A percentile compares a stretch with the other conserved stretches of the same genome.
phyloP scores from a whole-genome alignment of 2,113 vertebrate genomes.

The Phylloscopus trochilus region DNA sequence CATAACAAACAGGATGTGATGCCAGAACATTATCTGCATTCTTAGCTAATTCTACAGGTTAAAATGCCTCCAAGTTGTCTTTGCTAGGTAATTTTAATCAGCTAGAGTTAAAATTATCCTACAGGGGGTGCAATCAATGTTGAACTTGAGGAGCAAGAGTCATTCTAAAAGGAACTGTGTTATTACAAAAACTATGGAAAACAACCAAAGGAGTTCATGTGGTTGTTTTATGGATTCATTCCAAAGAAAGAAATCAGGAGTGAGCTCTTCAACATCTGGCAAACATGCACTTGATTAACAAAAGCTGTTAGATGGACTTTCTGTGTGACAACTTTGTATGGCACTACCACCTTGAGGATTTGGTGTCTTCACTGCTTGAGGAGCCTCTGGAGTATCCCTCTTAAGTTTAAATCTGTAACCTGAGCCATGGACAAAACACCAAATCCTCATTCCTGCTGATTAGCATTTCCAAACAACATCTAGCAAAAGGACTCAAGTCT shows the following conservation, averaged over 20 bases:
- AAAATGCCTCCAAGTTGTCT: not conserved
- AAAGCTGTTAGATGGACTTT: not conserved
- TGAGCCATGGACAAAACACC: not conserved
- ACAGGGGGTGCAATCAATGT: not conserved
- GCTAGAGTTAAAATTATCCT: not conserved
- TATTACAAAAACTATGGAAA: not conserved
- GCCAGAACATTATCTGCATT: not conserved
- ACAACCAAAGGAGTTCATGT: not conserved
- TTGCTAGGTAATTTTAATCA: slow-evolving; percentile 14
- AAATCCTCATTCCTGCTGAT: not conserved
- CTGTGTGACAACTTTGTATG: too few species aligned
- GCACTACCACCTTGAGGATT: not conserved
- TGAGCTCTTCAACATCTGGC: not conserved
- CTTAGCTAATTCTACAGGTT: not conserved
- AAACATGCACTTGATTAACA: not conserved
- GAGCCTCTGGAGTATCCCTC: not conserved
- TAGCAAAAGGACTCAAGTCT: not conserved
- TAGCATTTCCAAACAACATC: not conserved
- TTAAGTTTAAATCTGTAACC: not conserved
- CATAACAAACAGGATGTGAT: not conserved
- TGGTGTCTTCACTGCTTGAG: not conserved
- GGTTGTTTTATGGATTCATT: not conserved
- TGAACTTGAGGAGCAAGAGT: not conserved
- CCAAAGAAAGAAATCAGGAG: not conserved
- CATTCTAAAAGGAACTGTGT: not conserved